Evolutionary conservation across 2,113 vertebrate species (phyloP).

Genomic region (Sylvia atricapilla): DNA sequence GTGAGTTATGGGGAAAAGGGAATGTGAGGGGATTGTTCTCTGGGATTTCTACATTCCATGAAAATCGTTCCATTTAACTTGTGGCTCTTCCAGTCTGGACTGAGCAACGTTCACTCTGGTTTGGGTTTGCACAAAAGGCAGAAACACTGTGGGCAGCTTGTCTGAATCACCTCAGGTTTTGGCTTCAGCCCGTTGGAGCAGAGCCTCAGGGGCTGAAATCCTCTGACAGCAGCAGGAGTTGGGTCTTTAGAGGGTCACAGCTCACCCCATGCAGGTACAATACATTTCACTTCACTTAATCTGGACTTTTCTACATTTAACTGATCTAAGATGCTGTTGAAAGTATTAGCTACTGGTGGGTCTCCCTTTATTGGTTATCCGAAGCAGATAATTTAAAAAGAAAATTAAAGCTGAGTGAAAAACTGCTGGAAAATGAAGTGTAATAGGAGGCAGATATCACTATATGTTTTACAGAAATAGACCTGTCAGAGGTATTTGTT

Average conservation of each 20-base stretch:
- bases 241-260: background rate
- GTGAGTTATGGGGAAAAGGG: background rate
- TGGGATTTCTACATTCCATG: background rate
- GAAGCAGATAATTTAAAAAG: background rate
- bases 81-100: background rate
- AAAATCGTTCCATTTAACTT: background rate
- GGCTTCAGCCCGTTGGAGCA: background rate
- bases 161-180: background rate
- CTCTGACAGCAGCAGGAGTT: background rate
- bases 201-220: background rate
- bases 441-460: background rate
- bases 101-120: background rate
- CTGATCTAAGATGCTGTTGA: background rate
- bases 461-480: background rate
- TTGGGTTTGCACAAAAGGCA: background rate
- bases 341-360: background rate
- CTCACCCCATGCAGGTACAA: background rate
- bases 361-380: background rate
- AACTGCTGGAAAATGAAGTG: background rate
- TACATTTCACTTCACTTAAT: background rate
- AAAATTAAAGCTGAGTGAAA: background rate
- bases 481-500: background rate
- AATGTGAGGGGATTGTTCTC: background rate
- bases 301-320: background rate
- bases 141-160: background rate